These are phyloP conservation scores for Cyanistes caeruleus DNA, from an alignment of 2,113 vertebrate species.

Conservation along the genomic window DNA sequence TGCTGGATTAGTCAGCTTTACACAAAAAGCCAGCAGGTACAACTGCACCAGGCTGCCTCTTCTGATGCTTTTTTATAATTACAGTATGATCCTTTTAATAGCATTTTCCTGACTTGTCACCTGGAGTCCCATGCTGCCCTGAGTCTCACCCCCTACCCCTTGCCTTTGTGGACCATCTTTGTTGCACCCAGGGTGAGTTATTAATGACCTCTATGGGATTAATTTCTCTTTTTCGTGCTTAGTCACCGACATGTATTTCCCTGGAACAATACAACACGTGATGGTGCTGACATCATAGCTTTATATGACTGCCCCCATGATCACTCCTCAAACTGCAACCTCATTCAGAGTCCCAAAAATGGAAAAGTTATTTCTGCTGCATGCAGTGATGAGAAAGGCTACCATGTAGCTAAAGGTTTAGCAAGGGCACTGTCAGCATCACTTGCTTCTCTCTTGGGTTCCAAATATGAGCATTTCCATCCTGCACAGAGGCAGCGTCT, in stretches of 20 bases:
- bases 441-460: neutral
- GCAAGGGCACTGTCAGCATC: neutral
- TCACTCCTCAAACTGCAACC: neutral
- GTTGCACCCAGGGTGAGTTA: neutral
- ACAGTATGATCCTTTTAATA: neutral
- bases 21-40: neutral
- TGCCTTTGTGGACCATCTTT: neutral
- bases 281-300: neutral
- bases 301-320: neutral
- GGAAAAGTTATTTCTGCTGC: neutral
- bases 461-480: fast-evolving
- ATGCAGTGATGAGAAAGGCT: neutral
- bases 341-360: neutral
- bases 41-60: neutral
- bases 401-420: neutral
- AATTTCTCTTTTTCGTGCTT: neutral
- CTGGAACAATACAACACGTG: neutral
- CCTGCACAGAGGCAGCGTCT: fast-evolving
- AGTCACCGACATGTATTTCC: neutral
- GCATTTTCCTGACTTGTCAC: neutral
- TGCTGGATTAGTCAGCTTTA: neutral
- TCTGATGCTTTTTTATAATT: neutral
- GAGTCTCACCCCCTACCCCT: neutral
- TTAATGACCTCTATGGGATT: fast-evolving
- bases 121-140: neutral